Percentiles rank a stretch among this genome's conserved stretches.
Evolutionary conservation across 2,888 invertebrate genomes (phyloP).

Genomic region (Ennomos quercinarius): DNA sequence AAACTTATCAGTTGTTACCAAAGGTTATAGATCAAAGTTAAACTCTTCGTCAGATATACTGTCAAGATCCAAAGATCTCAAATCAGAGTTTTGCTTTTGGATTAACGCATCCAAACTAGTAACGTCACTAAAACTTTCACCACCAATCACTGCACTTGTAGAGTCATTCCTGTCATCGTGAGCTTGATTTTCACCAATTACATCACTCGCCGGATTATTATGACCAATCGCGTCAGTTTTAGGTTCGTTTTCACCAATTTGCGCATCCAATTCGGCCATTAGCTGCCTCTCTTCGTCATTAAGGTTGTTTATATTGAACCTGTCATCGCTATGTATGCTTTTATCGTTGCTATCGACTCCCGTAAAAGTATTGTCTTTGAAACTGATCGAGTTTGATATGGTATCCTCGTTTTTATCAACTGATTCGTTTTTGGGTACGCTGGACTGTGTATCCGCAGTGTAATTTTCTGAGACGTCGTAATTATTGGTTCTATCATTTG

Average conservation of each 20-base stretch:
- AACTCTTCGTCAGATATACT: slow-evolving; percentile 53
- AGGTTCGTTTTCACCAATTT: slow-evolving; percentile 44
- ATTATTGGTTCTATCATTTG: slow-evolving; percentile 9
- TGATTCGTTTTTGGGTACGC: background rate
- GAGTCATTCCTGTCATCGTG: background rate
- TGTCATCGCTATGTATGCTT: slow-evolving; percentile 20
- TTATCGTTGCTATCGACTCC: slow-evolving; percentile 1
- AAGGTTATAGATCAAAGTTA: slow-evolving; percentile 41
- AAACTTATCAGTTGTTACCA: no score
- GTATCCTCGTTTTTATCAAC: background rate
- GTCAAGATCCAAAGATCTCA: slow-evolving; percentile 48
- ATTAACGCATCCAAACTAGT: slow-evolving; percentile 19
- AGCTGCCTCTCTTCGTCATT: slow-evolving; percentile 53
- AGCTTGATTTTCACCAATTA: slow-evolving; percentile 29
- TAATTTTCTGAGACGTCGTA: background rate
- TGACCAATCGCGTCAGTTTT: slow-evolving; percentile 4
- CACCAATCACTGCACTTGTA: background rate
- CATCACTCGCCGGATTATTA: background rate
- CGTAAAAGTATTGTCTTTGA: slow-evolving; percentile 1
- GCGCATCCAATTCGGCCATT: slow-evolving; percentile 54
- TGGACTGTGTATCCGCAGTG: background rate
- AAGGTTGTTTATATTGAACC: slow-evolving; percentile 42
- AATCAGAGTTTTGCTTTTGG: slow-evolving; percentile 25
- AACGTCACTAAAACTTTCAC: slow-evolving; percentile 4
- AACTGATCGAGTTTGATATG: slow-evolving; percentile 2